Evolutionary conservation across 2,888 invertebrate species (phyloP).

Genomic region (Synanthedon andrenaeformis): DNA sequence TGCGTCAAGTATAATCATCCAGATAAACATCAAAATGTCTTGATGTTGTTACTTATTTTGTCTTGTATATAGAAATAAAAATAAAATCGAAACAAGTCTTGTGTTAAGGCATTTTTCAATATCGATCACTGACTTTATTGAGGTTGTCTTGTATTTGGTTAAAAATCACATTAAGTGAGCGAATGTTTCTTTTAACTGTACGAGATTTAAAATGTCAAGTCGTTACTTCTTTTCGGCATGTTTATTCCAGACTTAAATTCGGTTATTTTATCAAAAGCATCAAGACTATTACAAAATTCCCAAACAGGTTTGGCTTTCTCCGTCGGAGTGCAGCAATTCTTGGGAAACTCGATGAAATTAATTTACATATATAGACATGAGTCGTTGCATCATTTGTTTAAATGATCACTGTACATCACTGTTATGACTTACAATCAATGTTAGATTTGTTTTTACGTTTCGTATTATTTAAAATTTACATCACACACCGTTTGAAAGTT

Average conservation of each 20-base stretch:
- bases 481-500: neutral
- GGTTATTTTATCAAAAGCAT: neutral
- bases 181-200: too few species aligned
- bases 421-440: neutral
- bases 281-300: slow-evolving; percentile 26
- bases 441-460: neutral
- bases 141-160: too few species aligned
- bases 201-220: neutral
- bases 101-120: too few species aligned
- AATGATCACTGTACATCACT: neutral
- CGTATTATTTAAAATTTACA: neutral
- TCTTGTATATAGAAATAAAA: too few species aligned
- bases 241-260: neutral
- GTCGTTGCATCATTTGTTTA: slow-evolving; percentile 12
- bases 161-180: too few species aligned
- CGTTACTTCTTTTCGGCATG: neutral
- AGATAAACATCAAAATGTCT: too few species aligned
- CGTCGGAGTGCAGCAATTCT: slow-evolving; percentile 32
- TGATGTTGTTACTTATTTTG: too few species aligned
- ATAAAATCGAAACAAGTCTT: too few species aligned
- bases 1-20: too few species aligned
- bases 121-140: too few species aligned
- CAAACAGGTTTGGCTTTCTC: slow-evolving; percentile 45
- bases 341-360: slow-evolving; percentile 40
- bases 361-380: slow-evolving; percentile 36